Evolutionary conservation across 1,140 invertebrate species (phyloP).

Genomic region (Camponotus pennsylvanicus): DNA sequence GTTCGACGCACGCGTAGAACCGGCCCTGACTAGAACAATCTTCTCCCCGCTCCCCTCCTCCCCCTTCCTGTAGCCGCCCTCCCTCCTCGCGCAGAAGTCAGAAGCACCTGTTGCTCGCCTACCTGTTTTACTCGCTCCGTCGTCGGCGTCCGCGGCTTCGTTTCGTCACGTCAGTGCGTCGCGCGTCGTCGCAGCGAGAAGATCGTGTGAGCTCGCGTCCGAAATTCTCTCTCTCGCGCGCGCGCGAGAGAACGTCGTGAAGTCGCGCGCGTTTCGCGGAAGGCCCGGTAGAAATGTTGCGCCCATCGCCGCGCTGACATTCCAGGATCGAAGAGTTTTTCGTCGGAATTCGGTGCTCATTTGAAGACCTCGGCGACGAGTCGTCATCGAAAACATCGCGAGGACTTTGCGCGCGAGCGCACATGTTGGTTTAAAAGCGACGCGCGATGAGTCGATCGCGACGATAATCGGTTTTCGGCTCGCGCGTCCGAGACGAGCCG

Average conservation of each 20-base stretch:
- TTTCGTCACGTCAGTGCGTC: conserved; percentile 73
- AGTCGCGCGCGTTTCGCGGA: not conserved
- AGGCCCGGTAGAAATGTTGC: not conserved
- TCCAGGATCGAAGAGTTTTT: not conserved
- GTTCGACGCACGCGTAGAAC: not conserved
- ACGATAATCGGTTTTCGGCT: not conserved
- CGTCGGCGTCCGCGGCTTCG: conserved; percentile 52
- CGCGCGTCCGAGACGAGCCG: too few relatives aligned
- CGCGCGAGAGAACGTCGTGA: not conserved
- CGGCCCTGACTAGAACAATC: conserved; percentile 35
- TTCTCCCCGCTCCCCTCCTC: not conserved
- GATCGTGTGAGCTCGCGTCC: not conserved
- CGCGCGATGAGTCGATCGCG: not conserved
- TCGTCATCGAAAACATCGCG: not conserved
- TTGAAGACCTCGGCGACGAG: not conserved
- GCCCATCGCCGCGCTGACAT: not conserved
- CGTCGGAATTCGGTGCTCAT: too few relatives aligned
- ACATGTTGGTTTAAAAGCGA: not conserved
- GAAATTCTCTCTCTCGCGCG: not conserved
- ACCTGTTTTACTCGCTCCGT: conserved; percentile 79
- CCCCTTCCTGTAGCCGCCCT: not conserved
- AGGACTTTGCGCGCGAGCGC: not conserved
- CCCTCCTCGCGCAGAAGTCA: conserved; percentile 38
- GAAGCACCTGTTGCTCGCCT: conserved; percentile 84
- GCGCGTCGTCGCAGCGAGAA: conserved; percentile 11